Conservation (phyloP, 2,888 invertebrate genomes). For the Lumbricus terrestris region DNA sequence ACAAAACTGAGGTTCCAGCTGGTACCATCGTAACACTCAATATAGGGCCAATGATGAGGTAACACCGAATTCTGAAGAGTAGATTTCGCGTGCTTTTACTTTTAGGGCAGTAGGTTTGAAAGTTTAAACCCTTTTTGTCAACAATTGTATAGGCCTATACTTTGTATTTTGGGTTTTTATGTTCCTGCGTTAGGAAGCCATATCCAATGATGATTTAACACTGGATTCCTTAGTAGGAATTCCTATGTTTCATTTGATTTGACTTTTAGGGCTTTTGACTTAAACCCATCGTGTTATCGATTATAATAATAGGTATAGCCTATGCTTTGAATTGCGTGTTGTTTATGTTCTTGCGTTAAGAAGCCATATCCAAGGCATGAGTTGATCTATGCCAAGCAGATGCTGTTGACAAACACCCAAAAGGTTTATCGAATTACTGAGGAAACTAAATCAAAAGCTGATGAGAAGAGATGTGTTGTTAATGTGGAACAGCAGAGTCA, state of each 20-base stretch:
- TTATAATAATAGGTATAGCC: too few relatives aligned
- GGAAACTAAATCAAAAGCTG: background rate
- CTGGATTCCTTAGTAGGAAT: too few relatives aligned
- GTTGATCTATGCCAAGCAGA: background rate
- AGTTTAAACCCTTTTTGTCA: background rate
- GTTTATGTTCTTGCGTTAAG: too few relatives aligned
- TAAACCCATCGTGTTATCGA: background rate
- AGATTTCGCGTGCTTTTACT: background rate
- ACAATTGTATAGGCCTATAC: background rate
- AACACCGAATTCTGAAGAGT: background rate
- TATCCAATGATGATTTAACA: too few relatives aligned
- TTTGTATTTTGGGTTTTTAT: background rate
- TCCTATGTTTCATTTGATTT: background rate
- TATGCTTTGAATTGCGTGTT: background rate
- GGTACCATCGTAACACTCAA: conserved; percentile 46
- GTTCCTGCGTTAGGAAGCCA: too few relatives aligned
- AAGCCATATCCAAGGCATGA: background rate
- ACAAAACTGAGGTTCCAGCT: conserved; percentile 42
- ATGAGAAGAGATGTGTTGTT: background rate
- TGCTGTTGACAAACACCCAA: background rate
- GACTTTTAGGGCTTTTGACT: background rate
- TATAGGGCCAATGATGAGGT: conserved; percentile 50
- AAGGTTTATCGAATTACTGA: too few relatives aligned
- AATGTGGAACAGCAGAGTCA: background rate
- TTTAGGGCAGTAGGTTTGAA: background rate